A percentile compares a stretch with the other conserved stretches of the same genome.
Conservation (phyloP, 1,140 invertebrate genomes). For the Callitettix versicolor region DNA sequence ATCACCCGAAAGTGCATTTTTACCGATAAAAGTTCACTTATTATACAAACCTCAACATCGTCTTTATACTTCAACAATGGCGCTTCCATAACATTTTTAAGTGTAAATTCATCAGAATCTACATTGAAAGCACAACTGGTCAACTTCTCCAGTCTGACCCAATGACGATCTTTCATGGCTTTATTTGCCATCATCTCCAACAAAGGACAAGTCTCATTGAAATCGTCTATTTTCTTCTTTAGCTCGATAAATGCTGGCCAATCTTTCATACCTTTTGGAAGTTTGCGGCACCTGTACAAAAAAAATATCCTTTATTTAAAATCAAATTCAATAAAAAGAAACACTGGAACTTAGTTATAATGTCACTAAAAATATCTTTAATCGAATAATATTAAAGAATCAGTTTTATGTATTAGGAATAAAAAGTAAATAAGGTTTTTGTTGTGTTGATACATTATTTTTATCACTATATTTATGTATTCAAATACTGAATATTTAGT, state of each 20-base stretch:
- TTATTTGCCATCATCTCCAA: conserved; percentile 83
- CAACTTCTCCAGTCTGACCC: conserved; percentile 61
- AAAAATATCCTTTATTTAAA: neutral
- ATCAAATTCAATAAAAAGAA: no score
- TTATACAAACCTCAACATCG: conserved; percentile 64
- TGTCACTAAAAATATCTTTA: no score
- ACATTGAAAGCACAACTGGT: conserved; percentile 65
- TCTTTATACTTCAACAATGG: conserved; percentile 73
- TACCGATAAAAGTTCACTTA: no score
- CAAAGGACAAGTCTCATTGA: conserved; percentile 77
- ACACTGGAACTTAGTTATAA: no score
- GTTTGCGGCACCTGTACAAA: conserved; percentile 51
- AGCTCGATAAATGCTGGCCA: conserved; percentile 81
- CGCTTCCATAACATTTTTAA: conserved; percentile 73
- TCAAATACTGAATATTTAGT: no score
- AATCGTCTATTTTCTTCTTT: conserved; percentile 83
- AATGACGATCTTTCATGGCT: conserved; percentile 82
- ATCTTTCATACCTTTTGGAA: conserved; percentile 74
- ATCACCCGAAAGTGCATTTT: no score
- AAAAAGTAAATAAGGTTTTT: no score
- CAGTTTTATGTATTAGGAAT: no score
- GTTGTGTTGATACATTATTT: no score
- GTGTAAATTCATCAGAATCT: conserved; percentile 63
- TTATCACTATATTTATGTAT: no score
- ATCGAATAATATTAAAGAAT: no score